Evolutionary conservation across 1,140 invertebrate species (phyloP), one percentile per base, ranked within the genome.

Genomic region (Megalonaias nervosa): DNA sequence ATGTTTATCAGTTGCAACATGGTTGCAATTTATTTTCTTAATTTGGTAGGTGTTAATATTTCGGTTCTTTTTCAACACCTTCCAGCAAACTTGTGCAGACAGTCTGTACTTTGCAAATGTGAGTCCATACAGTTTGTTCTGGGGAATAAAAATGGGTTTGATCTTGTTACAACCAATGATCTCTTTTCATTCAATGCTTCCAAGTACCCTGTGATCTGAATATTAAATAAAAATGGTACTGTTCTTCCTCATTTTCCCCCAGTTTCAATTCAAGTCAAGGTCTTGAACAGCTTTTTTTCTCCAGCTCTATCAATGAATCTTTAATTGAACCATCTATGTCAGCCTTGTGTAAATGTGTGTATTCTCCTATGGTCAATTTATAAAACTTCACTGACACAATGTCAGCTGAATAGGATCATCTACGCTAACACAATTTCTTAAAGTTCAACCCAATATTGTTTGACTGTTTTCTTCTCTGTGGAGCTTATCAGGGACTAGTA

Each of bases 31-130:
- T 84, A 80, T 55, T 82, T 84, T 68, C 80, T 62, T 2, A 84
- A 55, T 88, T 87, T 84, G 87, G 89, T 85, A 89, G 88, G 81
- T 88, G 62, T 73, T 21, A 83, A 19, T 2, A 73, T 56, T 48
- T 81, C 64, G 38, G 79, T 76, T 1, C 61, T 2, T 56, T 81
- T 70, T 26, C 72, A 64, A 64, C 74, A 77, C 14, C 38, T 26
- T 13, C 5, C 19, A 0, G 74, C 67, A 68, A 71, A 74, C 15
- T 72, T 75, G 26, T 70, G 61, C 5, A 83, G 65, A 6, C 69
- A 64, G 74, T 75, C 75, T 19, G 74, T 55, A 19, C 67, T 48
- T 65, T 75, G 71, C 1, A 81, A 6, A 55, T 31, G 75, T 13
- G 17, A 13, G 38, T 66, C 31, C 48, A 79, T 69, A 17, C 66